Evolutionary conservation across 2,888 invertebrate genomes (phyloP).

Genomic region (Emmelina monodactyla): DNA sequence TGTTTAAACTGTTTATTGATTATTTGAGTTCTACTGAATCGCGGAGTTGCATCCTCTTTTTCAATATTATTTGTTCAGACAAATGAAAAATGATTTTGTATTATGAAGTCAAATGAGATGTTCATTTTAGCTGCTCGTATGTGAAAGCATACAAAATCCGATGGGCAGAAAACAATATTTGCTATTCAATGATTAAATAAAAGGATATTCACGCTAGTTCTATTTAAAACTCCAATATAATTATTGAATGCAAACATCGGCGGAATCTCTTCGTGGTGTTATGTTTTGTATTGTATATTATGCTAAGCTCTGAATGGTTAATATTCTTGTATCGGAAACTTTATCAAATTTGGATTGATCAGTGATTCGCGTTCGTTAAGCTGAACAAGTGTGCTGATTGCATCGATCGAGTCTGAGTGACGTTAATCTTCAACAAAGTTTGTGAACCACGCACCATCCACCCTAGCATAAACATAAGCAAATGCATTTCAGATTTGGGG

Average conservation of each 20-base stretch:
- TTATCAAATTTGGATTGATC: no score
- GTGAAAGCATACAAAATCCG: conserved; percentile 28
- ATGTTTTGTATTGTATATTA: no score
- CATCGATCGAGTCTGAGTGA: not conserved
- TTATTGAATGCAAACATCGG: no score
- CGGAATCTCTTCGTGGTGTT: no score
- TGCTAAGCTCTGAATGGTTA: no score
- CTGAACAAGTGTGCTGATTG: not conserved
- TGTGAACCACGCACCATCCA: not conserved
- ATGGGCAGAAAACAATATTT: conserved; percentile 16
- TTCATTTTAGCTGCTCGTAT: conserved; percentile 40
- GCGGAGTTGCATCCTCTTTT: conserved; percentile 23
- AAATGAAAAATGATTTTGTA: conserved; percentile 32
- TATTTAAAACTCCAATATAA: no score
- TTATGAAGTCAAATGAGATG: conserved; percentile 46
- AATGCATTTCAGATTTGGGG: no score
- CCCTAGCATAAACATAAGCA: no score
- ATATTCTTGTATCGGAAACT: no score
- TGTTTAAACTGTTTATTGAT: conserved; percentile 39
- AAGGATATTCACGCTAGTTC: no score
- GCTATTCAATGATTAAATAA: conserved; percentile 4
- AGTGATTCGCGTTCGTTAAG: no score
- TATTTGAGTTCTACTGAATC: conserved; percentile 22
- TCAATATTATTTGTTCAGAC: conserved; percentile 25
- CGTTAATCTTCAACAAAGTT: not conserved